Base-by-base conservation (phyloP, 2,888 invertebrate genomes). In the Rotaria magnacalcarata region DNA sequence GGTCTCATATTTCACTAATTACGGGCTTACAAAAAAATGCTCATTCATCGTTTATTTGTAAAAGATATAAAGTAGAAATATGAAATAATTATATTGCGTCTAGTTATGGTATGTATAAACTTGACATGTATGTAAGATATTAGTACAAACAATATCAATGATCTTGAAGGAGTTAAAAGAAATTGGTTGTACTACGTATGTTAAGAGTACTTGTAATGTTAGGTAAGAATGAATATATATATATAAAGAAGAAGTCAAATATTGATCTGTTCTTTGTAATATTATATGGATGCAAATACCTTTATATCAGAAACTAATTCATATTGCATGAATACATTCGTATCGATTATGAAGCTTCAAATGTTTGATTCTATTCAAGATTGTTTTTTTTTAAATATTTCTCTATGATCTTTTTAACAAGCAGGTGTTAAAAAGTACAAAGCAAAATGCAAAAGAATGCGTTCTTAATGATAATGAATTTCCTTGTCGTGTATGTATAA, bases 81-180 rank as follows among this genome's bases (percentile, higher is more conserved):
- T 54, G 21, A 54, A 54, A 19, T 54, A 54, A 21, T 21, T 54
- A 0, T 54, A 21, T 54, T 54, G 10, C 21, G 21, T 54, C 54
- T 4, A 54, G 19, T 54, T 54, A 54, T 5, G 21, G 21, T 21
- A 54, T 54, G 4, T 54, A 54, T 54, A 54, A 67, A 67, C 67
- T 67, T 67, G 34, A 67, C 67, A 67, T 67, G 27, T 27, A 67
- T 27, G 67, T 67, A 67, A 67, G 67, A 67, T 27, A 67, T 34
- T 67, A 67, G 67, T 67, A 4, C 60, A 60, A 60, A 27, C 14
- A 24, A 60, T 60, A n/a, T 27, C 27, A 27, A 14, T 14, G 14
- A 67, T 67, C 16, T 16, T 34, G 67, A 67, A 67, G 60, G 27
- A 67, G 14, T 67, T 34, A 16, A 67, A 27, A 34, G 34, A 67